A percentile compares a stretch with the other conserved stretches of the same genome.
phyloP scores from a whole-genome alignment of 2,113 vertebrate genomes.

The Motacilla alba region DNA sequence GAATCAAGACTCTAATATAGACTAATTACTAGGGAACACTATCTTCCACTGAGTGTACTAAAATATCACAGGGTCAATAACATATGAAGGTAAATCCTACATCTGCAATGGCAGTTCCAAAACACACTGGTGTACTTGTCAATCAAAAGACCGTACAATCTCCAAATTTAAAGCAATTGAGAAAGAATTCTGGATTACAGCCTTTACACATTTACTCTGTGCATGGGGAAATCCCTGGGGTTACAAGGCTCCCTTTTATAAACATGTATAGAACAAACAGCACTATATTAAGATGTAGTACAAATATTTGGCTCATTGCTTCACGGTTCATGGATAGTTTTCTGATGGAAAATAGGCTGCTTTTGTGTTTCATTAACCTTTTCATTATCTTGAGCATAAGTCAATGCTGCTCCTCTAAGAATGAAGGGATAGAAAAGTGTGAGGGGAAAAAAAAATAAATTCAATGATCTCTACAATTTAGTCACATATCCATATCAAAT shows the following conservation, averaged over 20 bases:
- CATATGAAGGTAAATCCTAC: background rate
- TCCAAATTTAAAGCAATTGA: background rate
- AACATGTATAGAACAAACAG: background rate
- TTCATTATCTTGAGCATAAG: background rate
- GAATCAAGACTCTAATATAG: background rate
- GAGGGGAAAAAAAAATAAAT: background rate
- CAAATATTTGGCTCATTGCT: conserved; percentile 14
- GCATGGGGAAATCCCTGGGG: background rate
- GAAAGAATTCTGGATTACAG: background rate
- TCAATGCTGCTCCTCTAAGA: background rate
- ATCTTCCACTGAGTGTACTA: background rate
- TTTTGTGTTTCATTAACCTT: conserved; percentile 46
- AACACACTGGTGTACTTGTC: background rate
- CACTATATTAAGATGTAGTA: background rate
- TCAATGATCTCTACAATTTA: background rate
- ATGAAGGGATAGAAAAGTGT: background rate
- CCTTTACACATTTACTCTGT: background rate
- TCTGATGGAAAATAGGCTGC: conserved; percentile 2
- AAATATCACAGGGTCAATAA: background rate
- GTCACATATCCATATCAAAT: background rate
- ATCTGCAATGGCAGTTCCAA: background rate
- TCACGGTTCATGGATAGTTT: conserved; percentile 24
- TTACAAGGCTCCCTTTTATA: background rate
- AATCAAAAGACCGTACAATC: background rate
- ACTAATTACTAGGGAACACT: background rate